phyloP scores from a whole-genome alignment of 53 echinoderm and acorn worm species.

The Mesocentrotus franciscanus region DNA sequence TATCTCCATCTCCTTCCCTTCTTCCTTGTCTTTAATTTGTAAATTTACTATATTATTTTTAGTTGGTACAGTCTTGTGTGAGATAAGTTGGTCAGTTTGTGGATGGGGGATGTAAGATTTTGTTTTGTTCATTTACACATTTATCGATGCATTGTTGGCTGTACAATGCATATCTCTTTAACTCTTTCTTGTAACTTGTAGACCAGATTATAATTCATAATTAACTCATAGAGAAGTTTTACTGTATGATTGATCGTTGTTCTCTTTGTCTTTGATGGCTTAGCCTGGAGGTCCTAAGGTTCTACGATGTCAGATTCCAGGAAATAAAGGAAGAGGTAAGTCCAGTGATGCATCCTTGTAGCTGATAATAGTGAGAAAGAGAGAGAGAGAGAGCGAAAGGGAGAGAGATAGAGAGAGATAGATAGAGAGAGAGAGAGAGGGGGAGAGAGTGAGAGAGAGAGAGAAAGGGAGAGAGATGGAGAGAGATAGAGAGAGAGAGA shows the following conservation, averaged over 20 bases:
- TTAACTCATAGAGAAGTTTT: background rate
- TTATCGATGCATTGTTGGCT: background rate
- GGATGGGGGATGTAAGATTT: background rate
- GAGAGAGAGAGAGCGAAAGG: background rate
- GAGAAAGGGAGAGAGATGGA: background rate
- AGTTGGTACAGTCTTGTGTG: background rate
- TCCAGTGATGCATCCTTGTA: background rate
- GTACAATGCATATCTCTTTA: background rate
- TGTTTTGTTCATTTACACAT: background rate
- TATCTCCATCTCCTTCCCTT: background rate
- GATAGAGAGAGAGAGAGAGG: background rate
- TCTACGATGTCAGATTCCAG: conserved; percentile 76
- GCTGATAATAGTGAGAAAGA: conserved; percentile 10
- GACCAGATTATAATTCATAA: too few relatives aligned
- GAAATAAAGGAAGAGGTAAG: conserved; percentile 70
- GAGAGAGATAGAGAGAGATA: background rate
- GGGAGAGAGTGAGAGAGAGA: too few relatives aligned
- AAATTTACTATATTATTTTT: background rate
- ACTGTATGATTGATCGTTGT: background rate
- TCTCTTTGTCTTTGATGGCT: conserved; percentile 28
- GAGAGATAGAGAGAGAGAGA: background rate
- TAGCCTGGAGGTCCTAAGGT: conserved; percentile 82
- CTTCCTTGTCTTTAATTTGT: too few relatives aligned
- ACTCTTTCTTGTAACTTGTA: background rate
- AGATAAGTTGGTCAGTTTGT: background rate